These are phyloP conservation scores for Actenoides hombroni DNA, from an alignment of 2,113 vertebrate genomes.

Conservation along the genomic window DNA sequence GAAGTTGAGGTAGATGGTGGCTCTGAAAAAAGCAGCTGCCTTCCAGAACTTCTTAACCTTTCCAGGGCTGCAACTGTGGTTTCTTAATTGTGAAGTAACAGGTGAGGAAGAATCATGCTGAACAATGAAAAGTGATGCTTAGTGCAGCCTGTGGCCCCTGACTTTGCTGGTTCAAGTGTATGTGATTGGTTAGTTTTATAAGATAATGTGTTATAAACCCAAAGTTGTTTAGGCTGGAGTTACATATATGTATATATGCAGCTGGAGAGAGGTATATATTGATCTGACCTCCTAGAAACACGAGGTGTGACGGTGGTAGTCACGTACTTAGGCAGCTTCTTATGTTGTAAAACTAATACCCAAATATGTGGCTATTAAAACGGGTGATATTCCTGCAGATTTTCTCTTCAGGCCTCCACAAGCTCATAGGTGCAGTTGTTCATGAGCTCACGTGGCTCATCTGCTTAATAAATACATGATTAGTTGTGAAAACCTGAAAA, in stretches of 20 bases:
- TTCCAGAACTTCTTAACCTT: neutral
- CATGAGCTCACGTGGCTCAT: fast-evolving
- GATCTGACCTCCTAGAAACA: no score
- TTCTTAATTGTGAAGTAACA: neutral
- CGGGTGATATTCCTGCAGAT: neutral
- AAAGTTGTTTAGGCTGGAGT: neutral
- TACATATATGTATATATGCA: neutral
- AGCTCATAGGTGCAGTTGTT: neutral
- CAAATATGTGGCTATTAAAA: fast-evolving
- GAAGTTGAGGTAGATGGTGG: neutral
- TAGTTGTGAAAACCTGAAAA: neutral
- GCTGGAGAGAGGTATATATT: fast-evolving
- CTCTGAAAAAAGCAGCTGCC: neutral
- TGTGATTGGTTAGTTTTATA: neutral
- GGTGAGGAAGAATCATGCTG: neutral
- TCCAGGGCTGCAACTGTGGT: fast-evolving
- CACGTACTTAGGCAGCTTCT: neutral
- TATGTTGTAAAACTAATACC: neutral
- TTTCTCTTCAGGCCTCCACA: neutral
- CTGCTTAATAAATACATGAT: neutral
- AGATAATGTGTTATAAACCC: neutral
- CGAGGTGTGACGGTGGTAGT: neutral
- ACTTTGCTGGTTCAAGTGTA: neutral
- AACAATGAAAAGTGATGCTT: neutral
- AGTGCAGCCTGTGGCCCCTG: neutral